These are phyloP conservation scores for Pangasius macronema DNA, from an alignment of 2,797 vertebrate genomes.

Conservation along the genomic window DNA sequence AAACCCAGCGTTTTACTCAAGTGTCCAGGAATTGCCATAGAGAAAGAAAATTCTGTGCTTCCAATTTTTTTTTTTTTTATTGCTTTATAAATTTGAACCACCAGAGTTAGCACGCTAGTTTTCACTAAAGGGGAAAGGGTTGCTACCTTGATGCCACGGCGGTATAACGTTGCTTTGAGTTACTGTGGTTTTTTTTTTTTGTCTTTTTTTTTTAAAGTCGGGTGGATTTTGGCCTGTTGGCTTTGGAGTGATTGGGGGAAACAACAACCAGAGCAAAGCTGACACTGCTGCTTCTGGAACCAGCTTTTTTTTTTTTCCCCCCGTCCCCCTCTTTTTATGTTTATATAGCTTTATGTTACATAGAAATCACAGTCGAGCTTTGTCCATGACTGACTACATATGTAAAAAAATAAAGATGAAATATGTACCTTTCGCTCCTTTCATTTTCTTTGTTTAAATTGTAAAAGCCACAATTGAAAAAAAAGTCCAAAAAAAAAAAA, in stretches of 20 bases:
- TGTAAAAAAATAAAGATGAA: conserved; percentile 82
- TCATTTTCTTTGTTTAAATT: neutral
- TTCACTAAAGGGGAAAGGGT: conserved; percentile 41
- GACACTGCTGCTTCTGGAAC: conserved; percentile 64
- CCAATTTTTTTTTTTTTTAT: conserved; percentile 61
- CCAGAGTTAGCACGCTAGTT: conserved; percentile 54
- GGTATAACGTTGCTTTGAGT: conserved; percentile 2
- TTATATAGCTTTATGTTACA: conserved; percentile 64
- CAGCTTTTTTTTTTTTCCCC: conserved; percentile 61
- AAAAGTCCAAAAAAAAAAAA: neutral
- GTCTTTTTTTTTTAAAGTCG: neutral
- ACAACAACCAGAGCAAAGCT: conserved; percentile 22
- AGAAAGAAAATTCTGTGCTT: conserved; percentile 69
- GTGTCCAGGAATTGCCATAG: conserved; percentile 69
- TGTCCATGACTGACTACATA: conserved; percentile 79
- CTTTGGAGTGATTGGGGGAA: conserved; percentile 12
- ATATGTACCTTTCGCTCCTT: conserved; percentile 68
- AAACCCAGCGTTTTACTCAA: conserved; percentile 41
- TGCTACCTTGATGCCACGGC: conserved; percentile 40
- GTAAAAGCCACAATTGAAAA: neutral
- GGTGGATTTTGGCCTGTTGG: conserved; percentile 29
- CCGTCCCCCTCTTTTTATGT: conserved; percentile 40
- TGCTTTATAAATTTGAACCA: conserved; percentile 62
- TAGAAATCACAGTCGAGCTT: conserved; percentile 76
- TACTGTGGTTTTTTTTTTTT: neutral